Conservation (phyloP, 2,797 vertebrate genomes). For the Hyperoplus lanceolatus region DNA sequence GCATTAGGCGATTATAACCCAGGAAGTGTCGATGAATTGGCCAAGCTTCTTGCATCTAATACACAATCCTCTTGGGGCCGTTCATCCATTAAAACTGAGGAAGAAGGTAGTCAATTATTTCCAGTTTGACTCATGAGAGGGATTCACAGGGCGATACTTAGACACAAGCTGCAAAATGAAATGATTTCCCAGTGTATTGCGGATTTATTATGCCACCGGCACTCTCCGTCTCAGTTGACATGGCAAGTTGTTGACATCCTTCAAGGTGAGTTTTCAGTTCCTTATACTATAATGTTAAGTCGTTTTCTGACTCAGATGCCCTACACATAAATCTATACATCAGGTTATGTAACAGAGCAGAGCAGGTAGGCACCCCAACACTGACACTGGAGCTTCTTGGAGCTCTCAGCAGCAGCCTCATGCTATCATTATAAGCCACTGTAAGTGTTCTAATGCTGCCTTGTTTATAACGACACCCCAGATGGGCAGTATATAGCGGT, state of each 20-base stretch:
- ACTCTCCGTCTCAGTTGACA: slow-evolving; percentile 5
- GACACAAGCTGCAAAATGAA: slow-evolving; percentile 40
- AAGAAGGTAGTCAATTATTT: slow-evolving; percentile 65
- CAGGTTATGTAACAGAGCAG: too few species aligned
- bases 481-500: too few species aligned
- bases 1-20: slow-evolving; percentile 52
- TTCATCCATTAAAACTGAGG: slow-evolving; percentile 62
- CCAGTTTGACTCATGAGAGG: slow-evolving; percentile 44
- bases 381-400: too few species aligned
- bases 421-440: too few species aligned
- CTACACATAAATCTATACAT: too few species aligned
- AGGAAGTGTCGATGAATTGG: slow-evolving; percentile 43
- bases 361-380: too few species aligned
- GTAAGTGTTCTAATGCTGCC: too few species aligned
- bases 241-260: slow-evolving; percentile 28
- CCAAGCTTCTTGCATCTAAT: slow-evolving; percentile 58
- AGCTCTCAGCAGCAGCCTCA: too few species aligned
- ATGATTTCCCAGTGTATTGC: slow-evolving; percentile 46
- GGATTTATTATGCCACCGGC: slow-evolving; percentile 16
- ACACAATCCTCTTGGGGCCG: slow-evolving; percentile 61
- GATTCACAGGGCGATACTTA: slow-evolving; percentile 46
- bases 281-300: too few species aligned
- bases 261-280: slow-evolving; percentile 16
- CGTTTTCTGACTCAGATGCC: too few species aligned
- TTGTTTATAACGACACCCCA: too few species aligned